Conservation (phyloP, 2,113 vertebrate genomes). For the Triplophysa dalaica region DNA sequence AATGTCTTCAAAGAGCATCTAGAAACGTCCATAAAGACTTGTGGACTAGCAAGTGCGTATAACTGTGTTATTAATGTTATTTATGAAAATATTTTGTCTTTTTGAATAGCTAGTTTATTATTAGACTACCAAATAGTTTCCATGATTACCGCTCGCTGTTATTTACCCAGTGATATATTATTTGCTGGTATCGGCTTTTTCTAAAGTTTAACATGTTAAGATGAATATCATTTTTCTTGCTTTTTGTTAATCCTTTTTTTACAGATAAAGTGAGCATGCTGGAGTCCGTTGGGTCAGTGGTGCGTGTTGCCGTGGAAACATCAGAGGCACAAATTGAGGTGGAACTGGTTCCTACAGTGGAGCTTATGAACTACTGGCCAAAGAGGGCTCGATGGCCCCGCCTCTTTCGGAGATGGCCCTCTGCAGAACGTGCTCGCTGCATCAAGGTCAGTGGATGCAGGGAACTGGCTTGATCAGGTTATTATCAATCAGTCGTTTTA, state of each 20-base stretch:
- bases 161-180: background rate
- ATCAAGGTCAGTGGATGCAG: conserved; percentile 72
- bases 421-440: conserved; percentile 71
- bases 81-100: too few relatives aligned
- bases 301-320: conserved; percentile 78
- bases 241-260: conserved; percentile 3
- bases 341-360: conserved; percentile 76
- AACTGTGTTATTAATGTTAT: too few relatives aligned
- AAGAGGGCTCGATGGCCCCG: conserved; percentile 76
- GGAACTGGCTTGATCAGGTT: background rate
- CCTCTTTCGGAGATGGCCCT: conserved; percentile 77
- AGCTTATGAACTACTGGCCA: conserved; percentile 78
- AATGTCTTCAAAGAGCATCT: conserved; percentile 75
- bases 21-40: conserved; percentile 72
- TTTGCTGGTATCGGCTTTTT: background rate
- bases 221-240: background rate
- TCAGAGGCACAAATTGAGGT: conserved; percentile 71
- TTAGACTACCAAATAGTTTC: too few relatives aligned
- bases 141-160: too few relatives aligned
- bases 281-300: conserved; percentile 62
- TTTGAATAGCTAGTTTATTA: too few relatives aligned
- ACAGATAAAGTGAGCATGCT: conserved; percentile 75
- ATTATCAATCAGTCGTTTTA: background rate
- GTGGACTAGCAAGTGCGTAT: conserved; percentile 74
- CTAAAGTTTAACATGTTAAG: background rate